Evolutionary conservation across 2,888 invertebrate species (phyloP), one percentile per base, ranked within the genome.

Genomic region (Beris morrisii): DNA sequence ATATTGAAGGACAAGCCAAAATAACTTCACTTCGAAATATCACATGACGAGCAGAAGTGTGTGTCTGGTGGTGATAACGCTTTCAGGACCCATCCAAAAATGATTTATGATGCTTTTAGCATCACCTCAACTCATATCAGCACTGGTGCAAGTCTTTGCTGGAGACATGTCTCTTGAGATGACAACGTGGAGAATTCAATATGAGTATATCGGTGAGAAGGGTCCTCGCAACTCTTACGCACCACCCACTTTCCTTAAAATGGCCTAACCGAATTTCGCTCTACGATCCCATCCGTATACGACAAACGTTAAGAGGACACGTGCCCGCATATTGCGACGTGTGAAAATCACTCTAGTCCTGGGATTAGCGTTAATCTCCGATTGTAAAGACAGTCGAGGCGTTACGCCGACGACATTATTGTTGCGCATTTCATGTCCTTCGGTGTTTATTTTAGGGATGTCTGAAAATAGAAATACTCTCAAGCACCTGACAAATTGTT

Each of bases 331-430:
- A 69, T 67, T 64, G 58, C 58, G 64, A 70, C 70, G 71, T 70
- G 70, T 69, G 68, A 71, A 70, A 65, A 69, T 70, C 68, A 73
- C 73, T 75, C 76, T 75, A 75, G 74, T 76, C 74, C 71, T 70
- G 71, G 74, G 78, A 78, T 78, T 76, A 76, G 73, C 74, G 75
- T 76, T 75, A 77, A 77, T 77, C 54, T 64, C 54, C 64, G 46
- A 54, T 54, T 64, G 54, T 54, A 64, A 64, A 45, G 64, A 64
- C 64, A 61, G 61, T 61, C 52, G 50, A 61, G 22, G 61, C 50
- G 38, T 38, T 7, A 38, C 9, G 38, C 38, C 38, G 38, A 9
- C 38, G 9, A 38, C 38, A 7, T 38, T 38, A 50, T 59, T 59
- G 59, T 61, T 61, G 61, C 61, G 61, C 61, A 61, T 61, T 61